These are phyloP conservation scores for Diadema setosum DNA, from an alignment of 35 echinoderm and acorn worm genomes.

Conservation along the genomic window DNA sequence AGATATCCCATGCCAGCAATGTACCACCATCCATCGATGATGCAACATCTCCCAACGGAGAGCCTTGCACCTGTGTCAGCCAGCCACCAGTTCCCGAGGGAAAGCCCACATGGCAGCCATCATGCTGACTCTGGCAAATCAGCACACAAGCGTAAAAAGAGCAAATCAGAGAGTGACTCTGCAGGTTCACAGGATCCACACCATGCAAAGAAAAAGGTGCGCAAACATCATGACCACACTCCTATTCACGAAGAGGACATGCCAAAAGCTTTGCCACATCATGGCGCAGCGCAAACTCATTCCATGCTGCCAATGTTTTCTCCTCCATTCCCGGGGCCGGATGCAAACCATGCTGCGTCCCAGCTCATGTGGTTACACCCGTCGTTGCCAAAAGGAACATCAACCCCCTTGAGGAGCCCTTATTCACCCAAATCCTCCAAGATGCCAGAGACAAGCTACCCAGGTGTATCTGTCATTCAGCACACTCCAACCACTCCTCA, in stretches of 20 bases:
- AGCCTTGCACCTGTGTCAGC: neutral
- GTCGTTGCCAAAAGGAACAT: conserved; percentile 1
- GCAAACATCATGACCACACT: conserved; percentile 44
- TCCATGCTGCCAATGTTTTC: conserved; percentile 28
- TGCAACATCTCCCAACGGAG: neutral
- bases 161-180: conserved; percentile 66
- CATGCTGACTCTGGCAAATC: neutral
- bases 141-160: conserved; percentile 39
- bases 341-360: neutral
- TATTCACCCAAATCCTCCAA: neutral
- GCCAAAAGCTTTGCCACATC: neutral
- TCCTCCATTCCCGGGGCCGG: neutral
- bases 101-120: neutral
- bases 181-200: neutral
- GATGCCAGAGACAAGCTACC: neutral
- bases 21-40: neutral
- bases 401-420: neutral
- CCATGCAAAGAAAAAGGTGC: conserved; percentile 30
- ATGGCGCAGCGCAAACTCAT: neutral
- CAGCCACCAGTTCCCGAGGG: neutral
- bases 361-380: neutral
- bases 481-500: conserved; percentile 50
- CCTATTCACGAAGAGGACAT: neutral
- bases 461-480: conserved; percentile 86
- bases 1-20: neutral